Evolutionary conservation across 92 coral and sea anemone genomes (phyloP), one percentile per base, ranked within the genome.

Genomic region (Phenganax stokvisi): DNA sequence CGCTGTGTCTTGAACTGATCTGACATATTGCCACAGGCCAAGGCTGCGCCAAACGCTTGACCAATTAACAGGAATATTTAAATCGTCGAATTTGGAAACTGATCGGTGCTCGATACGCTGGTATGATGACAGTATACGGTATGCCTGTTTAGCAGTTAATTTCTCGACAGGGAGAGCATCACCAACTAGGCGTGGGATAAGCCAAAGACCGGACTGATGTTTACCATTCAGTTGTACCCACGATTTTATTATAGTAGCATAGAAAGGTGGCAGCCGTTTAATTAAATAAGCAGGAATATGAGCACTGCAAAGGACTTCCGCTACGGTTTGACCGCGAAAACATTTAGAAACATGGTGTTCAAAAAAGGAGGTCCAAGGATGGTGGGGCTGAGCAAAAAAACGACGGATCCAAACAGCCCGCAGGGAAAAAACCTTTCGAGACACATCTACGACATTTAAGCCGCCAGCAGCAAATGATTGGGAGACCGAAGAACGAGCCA

Each of bases 241-340:
- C 0, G 85, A 20, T 12, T 16, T 0, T 0, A 81, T 8, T 7
- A 81, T 37, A 0, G 85, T 27, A 0, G 27, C n/a, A 30, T 81
- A 81, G 27, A 81, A 81, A 8, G 79, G 79, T 1, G 85, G 85
- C 5, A 65, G 12, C 10, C 31, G 31, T 17, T 65, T 65, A 15
- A 65, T 7, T 5, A 4, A 7, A 28, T 60, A 27, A 20, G 31
- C 71, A 12, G 71, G 71, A 17, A 60, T 60, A 27, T 5, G 8
- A 27, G 6, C 17, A 16, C 65, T 5, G 65, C 65, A 59, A 59
- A 9, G 17, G 25, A 20, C 25, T 20, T 20, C 25, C 25, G 65
- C 65, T 5, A 59, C 13, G 17, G 12, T 27, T 59, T 59, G 17
- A 59, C 13, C 9, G 54, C 13, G 54, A 51, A 17, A 17, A 28